Evolutionary conservation across 2,888 invertebrate genomes (phyloP), one percentile per base, ranked within the genome.

Genomic region (Melinopterus prodromus): DNA sequence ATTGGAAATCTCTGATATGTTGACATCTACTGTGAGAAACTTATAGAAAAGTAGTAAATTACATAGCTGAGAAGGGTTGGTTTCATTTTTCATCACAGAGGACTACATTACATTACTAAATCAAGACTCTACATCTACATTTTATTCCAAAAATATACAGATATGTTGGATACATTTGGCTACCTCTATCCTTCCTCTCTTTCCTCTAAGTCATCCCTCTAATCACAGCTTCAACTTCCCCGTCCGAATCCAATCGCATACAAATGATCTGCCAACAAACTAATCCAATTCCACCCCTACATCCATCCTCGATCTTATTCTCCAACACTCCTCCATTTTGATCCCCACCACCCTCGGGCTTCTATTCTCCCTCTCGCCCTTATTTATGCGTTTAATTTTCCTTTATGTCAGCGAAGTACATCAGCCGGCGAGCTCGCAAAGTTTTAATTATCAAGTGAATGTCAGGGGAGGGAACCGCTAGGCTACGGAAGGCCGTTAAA

Each of bases 381-480:
- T 84, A 86, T 86, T 86, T 86, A 86, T 86, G 86, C 84, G 87
- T 87, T 86, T 85, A 87, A 86, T 86, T 85, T 86, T 86, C 85
- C 84, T 85, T 84, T 84, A 86, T 82, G 82, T 82, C 81, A 81
- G 80, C 79, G 80, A 82, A 83, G 80, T 82, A 80, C 83, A 81
- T 82, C 83, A 53, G 53, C 74, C 35, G 83, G 82, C 83, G 82
- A 82, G 83, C 82, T 81, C 81, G 81, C 83, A 78, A 83, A 83
- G 83, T 83, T 83, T 83, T 83, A 83, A 83, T 83, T 83, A 83
- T 82, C 81, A 81, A 79, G 75, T 74, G 36, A 74, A 74, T 74
- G 74, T 74, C 74, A 36, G 74, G 74, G 74, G 74, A 74, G 37
- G 74, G n/a, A 74, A 7, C 53, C 74, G 74, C 26, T 26, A 26